Evolutionary conservation across 1,140 invertebrate species (phyloP), one percentile per base, ranked within the genome.

Genomic region (Macrotrachela quadricornifera): DNA sequence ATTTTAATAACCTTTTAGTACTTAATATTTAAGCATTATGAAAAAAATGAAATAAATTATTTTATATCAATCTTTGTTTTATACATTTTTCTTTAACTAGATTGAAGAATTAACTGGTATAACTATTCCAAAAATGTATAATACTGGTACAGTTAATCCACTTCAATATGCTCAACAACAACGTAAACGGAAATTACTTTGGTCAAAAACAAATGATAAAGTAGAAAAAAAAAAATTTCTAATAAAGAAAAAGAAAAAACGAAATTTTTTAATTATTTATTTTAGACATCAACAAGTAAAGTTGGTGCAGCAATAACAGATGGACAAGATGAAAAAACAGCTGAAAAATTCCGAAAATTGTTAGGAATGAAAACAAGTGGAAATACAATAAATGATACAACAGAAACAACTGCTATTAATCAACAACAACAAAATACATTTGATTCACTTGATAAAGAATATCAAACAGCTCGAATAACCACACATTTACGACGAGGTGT

Each of bases 321-420:
- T 62, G 85, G 90, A 70, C 75, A 79, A 38, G 86, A 90, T 70
- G 85, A 84, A 42, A 80, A 84, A 71, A 80, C 86, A 54, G 80
- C 82, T 0, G 83, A 80, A n/a, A 94, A 94, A 71, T 94, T 92
- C 68, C 83, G 87, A 68, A 75, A 87, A 57, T 71, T 94, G 11
- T 92, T 94, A 87, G 88, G 88, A 42, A 90, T 92, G 46, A 87
- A 82, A 66, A 75, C 76, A 17, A 75, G 73, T 1, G 36, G 50
- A 2, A 51, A 49, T 14, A 56, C 59, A 11, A 37, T 48, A 6
- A 50, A 16, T 14, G 49, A 50, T n/a, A 17, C 36, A 10, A 41
- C 43, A 18, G 40, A 55, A 11, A 21, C 42, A 13, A 36, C 46
- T 14, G 56, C 59, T 13, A 37, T 48, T 6, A 47, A 55, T n/a